A percentile compares a stretch with the other conserved stretches of the same genome.
Evolutionary conservation across 1,140 invertebrate species (phyloP).

Genomic region (Papilio helenus): DNA sequence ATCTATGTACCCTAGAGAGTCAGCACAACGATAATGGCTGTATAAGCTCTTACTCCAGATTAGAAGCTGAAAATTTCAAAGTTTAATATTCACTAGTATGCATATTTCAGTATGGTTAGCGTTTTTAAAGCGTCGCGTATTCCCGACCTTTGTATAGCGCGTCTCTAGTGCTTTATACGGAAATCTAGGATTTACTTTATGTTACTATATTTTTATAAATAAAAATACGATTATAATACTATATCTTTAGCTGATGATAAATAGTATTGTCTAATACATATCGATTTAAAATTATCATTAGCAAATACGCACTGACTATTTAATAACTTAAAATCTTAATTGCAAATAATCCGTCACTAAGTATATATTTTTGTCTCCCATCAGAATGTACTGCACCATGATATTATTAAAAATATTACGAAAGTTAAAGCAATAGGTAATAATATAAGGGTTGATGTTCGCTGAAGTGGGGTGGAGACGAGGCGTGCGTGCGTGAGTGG

Average conservation of each 20-base stretch:
- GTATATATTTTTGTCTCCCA: not conserved
- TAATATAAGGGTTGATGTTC: slow-evolving; percentile 25
- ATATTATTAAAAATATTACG: not conserved
- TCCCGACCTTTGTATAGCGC: not conserved
- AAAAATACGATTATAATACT: not conserved
- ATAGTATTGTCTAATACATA: not conserved
- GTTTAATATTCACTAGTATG: slow-evolving; percentile 7
- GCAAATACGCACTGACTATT: not conserved
- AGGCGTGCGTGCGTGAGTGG: slow-evolving; percentile 20
- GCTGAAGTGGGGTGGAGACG: not conserved
- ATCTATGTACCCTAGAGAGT: not conserved
- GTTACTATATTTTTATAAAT: not conserved
- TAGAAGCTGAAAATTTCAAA: slow-evolving; percentile 13
- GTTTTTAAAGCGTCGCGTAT: not conserved
- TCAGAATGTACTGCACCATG: not conserved
- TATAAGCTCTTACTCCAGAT: slow-evolving; percentile 26
- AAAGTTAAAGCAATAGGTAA: slow-evolving; percentile 13
- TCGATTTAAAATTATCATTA: not conserved
- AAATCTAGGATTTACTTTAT: not conserved
- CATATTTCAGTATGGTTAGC: slow-evolving; percentile 8
- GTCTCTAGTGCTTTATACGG: not conserved
- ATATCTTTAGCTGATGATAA: not conserved
- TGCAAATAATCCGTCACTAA: not conserved
- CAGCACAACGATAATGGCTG: not conserved
- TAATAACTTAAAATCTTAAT: not conserved